A percentile compares a stretch with the other conserved stretches of the same genome.
Evolutionary conservation across 2,888 invertebrate species (phyloP).

Genomic region (Xestia ashworthii): DNA sequence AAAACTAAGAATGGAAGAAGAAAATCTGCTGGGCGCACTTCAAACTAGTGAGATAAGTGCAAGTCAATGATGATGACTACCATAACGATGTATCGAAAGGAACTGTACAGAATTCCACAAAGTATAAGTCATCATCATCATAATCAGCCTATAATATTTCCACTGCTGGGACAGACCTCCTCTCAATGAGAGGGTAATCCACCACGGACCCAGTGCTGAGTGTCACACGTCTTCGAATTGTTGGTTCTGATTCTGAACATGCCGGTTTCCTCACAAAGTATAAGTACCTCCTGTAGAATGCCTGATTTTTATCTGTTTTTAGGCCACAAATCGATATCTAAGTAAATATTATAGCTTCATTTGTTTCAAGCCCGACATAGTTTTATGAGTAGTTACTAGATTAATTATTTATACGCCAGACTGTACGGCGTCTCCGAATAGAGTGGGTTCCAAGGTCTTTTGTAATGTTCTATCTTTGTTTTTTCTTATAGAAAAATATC

Average conservation of each 20-base stretch:
- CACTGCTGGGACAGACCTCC: too few relatives aligned
- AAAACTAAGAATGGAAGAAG: not conserved
- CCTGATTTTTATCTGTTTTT: conserved; percentile 1
- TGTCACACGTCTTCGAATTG: too few relatives aligned
- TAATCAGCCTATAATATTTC: too few relatives aligned
- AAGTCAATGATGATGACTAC: not conserved
- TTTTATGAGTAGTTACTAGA: conserved; percentile 18
- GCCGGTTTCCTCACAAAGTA: not conserved
- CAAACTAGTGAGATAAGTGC: not conserved
- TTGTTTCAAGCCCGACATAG: conserved; percentile 5
- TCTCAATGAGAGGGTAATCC: too few relatives aligned
- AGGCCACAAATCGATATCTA: conserved; percentile 7
- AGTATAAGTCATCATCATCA: too few relatives aligned
- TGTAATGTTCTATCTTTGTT: conserved; percentile 16
- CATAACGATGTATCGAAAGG: not conserved
- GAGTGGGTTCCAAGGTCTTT: conserved; percentile 37
- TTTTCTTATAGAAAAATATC: not conserved
- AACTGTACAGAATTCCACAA: not conserved
- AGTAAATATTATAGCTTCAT: conserved; percentile 21
- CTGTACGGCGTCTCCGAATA: conserved; percentile 33
- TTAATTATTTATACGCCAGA: conserved; percentile 50
- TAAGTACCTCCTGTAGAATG: too few relatives aligned
- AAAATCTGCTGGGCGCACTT: not conserved
- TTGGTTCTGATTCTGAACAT: too few relatives aligned
- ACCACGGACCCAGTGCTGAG: too few relatives aligned